Percentiles rank a stretch among this genome's conserved stretches.
phyloP scores from a whole-genome alignment of 1,140 invertebrate species.

The Gonioctena quinquepunctata region DNA sequence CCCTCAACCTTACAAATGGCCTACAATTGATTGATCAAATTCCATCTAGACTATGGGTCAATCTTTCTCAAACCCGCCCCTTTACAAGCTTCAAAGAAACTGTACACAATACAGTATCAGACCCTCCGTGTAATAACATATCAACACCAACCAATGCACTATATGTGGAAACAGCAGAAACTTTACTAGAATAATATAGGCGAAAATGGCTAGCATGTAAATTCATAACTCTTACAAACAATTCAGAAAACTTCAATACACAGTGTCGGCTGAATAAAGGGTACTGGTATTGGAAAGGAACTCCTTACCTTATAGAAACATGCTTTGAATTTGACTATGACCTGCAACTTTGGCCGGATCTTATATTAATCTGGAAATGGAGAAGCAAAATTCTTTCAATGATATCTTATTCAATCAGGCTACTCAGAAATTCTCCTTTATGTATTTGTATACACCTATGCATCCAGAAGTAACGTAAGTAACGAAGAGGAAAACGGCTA shows the following conservation, averaged over 20 bases:
- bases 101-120: constrained; percentile 1
- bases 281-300: not conserved
- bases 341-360: not conserved
- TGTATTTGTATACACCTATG: not conserved
- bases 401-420: not conserved
- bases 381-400: not conserved
- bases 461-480: not conserved
- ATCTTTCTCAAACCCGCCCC: not conserved
- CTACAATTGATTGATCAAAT: constrained; percentile 7
- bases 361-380: not conserved
- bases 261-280: not conserved
- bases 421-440: not conserved
- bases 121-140: not conserved
- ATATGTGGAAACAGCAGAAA: not conserved
- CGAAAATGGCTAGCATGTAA: constrained; percentile 7
- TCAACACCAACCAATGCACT: constrained; percentile 1
- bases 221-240: constrained; percentile 8
- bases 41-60: constrained; percentile 8
- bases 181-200: constrained; percentile 9
- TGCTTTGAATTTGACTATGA: not conserved
- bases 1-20: not conserved
- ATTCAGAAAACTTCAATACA: not conserved
- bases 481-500: not conserved
- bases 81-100: not conserved
- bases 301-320: not conserved